Evolutionary conservation across 2,888 invertebrate genomes (phyloP).

Genomic region (Watsonalla binaria): DNA sequence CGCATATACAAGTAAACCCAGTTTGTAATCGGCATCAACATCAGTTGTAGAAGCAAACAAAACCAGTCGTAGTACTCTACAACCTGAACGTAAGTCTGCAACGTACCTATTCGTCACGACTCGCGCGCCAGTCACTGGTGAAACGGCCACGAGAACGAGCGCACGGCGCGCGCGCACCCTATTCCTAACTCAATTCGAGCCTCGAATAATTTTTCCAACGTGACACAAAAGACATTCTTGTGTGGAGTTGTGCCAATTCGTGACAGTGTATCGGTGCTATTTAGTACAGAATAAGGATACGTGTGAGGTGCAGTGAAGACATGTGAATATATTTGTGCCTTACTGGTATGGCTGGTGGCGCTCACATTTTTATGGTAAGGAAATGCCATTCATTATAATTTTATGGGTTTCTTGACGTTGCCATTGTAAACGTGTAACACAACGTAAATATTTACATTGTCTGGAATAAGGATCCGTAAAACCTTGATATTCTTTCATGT

Average conservation of each 20-base stretch:
- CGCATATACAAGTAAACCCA: slow-evolving; percentile 14
- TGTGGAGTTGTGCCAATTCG: slow-evolving; percentile 46
- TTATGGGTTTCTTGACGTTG: slow-evolving; percentile 34
- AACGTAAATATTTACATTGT: slow-evolving; percentile 8
- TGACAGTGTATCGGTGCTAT: slow-evolving; percentile 40
- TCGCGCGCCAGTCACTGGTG: slow-evolving; percentile 56
- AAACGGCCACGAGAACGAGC: slow-evolving; percentile 42
- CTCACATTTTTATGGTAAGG: slow-evolving; percentile 62
- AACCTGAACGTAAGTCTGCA: slow-evolving; percentile 31
- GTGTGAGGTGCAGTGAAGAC: slow-evolving; percentile 50
- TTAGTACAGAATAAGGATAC: slow-evolving; percentile 25
- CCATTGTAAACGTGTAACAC: slow-evolving; percentile 8
- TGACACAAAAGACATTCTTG: slow-evolving; percentile 46
- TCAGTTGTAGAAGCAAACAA: slow-evolving; percentile 41
- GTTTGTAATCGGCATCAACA: slow-evolving; percentile 47
- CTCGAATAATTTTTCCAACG: slow-evolving; percentile 41
- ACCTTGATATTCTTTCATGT: too few species aligned
- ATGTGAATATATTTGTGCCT: slow-evolving; percentile 52
- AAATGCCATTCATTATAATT: slow-evolving; percentile 34
- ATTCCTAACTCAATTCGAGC: slow-evolving; percentile 25
- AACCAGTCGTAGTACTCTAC: slow-evolving; percentile 57
- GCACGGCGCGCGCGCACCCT: slow-evolving; percentile 39
- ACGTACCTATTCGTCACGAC: slow-evolving; percentile 18
- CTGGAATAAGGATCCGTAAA: too few species aligned
- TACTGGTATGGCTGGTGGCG: slow-evolving; percentile 38